Conservation (phyloP, 2,113 vertebrate genomes). For the Daubentonia madagascariensis region DNA sequence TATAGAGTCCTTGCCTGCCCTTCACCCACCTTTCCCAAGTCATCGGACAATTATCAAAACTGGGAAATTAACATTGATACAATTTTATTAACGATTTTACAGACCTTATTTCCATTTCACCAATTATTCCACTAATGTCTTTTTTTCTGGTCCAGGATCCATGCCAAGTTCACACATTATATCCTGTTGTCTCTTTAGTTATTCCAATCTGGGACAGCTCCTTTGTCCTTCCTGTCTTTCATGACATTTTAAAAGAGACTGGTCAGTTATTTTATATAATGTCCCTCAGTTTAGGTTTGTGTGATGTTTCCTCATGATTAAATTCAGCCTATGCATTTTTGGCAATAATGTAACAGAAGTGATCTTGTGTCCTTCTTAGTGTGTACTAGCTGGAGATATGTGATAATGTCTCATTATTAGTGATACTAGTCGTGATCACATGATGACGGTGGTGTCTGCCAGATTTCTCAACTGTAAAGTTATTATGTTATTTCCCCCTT, state of each 20-base stretch:
- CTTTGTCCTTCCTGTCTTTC: neutral
- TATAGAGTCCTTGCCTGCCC: neutral
- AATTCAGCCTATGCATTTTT: neutral
- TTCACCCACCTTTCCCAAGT: neutral
- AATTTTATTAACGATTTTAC: neutral
- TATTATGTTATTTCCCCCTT: neutral
- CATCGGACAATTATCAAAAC: neutral
- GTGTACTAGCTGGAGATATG: neutral
- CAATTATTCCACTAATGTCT: neutral
- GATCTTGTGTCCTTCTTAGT: neutral
- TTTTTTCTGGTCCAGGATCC: neutral
- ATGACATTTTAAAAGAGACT: neutral
- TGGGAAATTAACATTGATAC: neutral
- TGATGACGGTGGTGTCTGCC: neutral
- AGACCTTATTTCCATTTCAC: neutral
- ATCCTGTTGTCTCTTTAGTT: neutral
- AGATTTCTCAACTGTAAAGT: neutral
- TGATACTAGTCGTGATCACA: too few relatives aligned
- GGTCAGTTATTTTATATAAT: neutral
- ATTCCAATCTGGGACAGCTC: neutral
- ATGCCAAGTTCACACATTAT: neutral
- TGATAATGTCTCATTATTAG: neutral
- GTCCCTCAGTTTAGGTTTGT: neutral
- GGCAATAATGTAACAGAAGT: neutral
- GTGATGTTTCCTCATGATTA: neutral